These are phyloP conservation scores for Gerosis bhagava DNA, from an alignment of 2,888 invertebrate species.

Conservation along the genomic window DNA sequence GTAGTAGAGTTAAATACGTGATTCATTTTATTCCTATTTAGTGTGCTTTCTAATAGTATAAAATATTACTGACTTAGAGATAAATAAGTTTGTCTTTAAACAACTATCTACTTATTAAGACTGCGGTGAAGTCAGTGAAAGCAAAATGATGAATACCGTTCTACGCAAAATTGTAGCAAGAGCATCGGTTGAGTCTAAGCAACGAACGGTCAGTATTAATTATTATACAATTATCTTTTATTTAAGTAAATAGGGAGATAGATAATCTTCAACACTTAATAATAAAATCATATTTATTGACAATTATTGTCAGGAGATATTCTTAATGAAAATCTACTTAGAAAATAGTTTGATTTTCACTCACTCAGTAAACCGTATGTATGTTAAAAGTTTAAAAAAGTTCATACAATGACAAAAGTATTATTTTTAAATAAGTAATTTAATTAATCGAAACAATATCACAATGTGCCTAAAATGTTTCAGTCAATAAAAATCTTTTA, in stretches of 20 bases:
- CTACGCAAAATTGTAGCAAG: constrained; percentile 67
- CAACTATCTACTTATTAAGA: constrained; percentile 30
- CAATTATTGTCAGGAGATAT: too few species aligned
- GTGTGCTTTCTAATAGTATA: constrained; percentile 28
- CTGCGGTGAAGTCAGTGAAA: constrained; percentile 49
- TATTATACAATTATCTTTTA: not conserved
- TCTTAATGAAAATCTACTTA: too few species aligned
- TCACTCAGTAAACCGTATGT: too few species aligned
- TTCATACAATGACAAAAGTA: too few species aligned
- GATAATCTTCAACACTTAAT: too few species aligned
- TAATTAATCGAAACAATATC: too few species aligned
- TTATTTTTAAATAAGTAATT: too few species aligned
- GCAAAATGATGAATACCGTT: constrained; percentile 65
- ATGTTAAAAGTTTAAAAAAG: too few species aligned
- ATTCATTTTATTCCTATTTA: constrained; percentile 29
- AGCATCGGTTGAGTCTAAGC: constrained; percentile 61
- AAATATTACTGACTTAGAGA: constrained; percentile 28
- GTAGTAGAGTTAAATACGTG: constrained; percentile 34
- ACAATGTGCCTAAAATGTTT: too few species aligned
- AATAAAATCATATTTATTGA: too few species aligned
- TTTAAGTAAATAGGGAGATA: not conserved
- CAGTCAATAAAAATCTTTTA: too few species aligned
- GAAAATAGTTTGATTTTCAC: too few species aligned
- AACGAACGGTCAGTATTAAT: constrained; percentile 57
- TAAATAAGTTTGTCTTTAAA: constrained; percentile 33